Evolutionary conservation across 1,140 invertebrate genomes (phyloP), one percentile per base, ranked within the genome.

Genomic region (Hyles euphorbiae): DNA sequence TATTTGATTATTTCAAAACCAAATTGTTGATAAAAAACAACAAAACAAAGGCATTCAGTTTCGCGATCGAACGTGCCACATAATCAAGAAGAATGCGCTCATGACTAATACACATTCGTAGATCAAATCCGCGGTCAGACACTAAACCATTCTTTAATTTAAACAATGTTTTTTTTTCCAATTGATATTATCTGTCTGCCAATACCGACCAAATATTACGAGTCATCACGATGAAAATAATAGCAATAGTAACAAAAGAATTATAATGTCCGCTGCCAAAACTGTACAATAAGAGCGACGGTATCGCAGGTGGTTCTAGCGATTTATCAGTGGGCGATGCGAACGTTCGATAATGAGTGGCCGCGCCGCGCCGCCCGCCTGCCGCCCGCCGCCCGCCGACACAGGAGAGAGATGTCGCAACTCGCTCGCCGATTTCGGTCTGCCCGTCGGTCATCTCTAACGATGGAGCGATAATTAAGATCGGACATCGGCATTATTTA

Each of bases 401-500:
- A 71, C 68, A 65, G 65, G 53, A 45, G 59, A 65, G 54, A 70
- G 68, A 73, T 83, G 83, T 83, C 78, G 81, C 79, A 86, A 86
- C 73, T 56, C 62, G 66, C 64, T 77, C 77, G 75, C 81, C 70
- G 79, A 78, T 81, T 83, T 86, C 74, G 79, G 81, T 73, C 59
- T 76, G 82, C 74, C 76, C 74, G 76, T 79, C 77, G 81, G 78
- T 84, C 77, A 84, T 87, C 82, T 82, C 80, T 85, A 86, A 83
- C 83, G 83, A 87, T 87, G 76, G 74, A 76, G 67, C 78, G 83
- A 87, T 87, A 87, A 87, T 87, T 87, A 87, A 85, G 82, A 85
- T 87, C 72, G 76, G 83, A 82, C 83, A 74, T 77, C 78, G 76
- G 78, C 72, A 83, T 85, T 87, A 87, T 87, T 87, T 87, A 83